Evolutionary conservation across 2,113 vertebrate species (phyloP), one percentile per base, ranked within the genome.

Genomic region (Rhinopomastus cyanomelas): DNA sequence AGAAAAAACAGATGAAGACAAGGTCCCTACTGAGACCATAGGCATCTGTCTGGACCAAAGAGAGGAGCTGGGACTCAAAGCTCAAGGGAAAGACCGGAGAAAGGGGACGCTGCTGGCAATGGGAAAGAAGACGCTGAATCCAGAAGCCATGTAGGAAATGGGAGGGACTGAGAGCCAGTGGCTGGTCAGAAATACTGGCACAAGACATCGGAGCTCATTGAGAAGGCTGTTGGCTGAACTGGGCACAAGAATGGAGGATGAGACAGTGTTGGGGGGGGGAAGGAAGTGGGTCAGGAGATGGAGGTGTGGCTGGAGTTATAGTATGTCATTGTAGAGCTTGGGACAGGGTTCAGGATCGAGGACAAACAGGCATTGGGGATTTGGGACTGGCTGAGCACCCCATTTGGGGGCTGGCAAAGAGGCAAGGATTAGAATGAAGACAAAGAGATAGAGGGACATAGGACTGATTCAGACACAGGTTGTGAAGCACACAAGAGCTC

Each of bases 161-260:
- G 76, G 74, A 88, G 36, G 61, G n/a, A 56, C 37, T 56, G 66
- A 57, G 32, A 88, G 62, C 48, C 62, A 56, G 25, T 65, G 62
- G 26, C 78, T 57, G 36, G 12, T 57, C 4, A 4, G 69, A 87
- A 25, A 30, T 23, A 11, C 46, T 66, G 66, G 66, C 65, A 19
- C 1, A 44, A 90, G 57, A 68, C 90, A 93, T 14, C 93, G 53
- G 34, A 25, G 73, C 65, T 81, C 86, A 42, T 20, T 94, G 92
- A 84, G 57, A 44, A 91, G 44, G 9, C 44, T 84, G 61, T 49
- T 81, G 92, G 74, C 77, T 86, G 53, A 44, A 20, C 69, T 44
- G 56, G 37, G 56, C 36, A 37, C 37, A 8, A 30, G 83, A n/a
- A 44, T 0, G 0, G 18, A 44, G 39, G 21, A 11, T 25, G 48